Percentiles rank a stretch among this genome's conserved stretches.
These are phyloP conservation scores for Listronotus oregonensis DNA, from an alignment of 1,140 invertebrate species.

Conservation along the genomic window DNA sequence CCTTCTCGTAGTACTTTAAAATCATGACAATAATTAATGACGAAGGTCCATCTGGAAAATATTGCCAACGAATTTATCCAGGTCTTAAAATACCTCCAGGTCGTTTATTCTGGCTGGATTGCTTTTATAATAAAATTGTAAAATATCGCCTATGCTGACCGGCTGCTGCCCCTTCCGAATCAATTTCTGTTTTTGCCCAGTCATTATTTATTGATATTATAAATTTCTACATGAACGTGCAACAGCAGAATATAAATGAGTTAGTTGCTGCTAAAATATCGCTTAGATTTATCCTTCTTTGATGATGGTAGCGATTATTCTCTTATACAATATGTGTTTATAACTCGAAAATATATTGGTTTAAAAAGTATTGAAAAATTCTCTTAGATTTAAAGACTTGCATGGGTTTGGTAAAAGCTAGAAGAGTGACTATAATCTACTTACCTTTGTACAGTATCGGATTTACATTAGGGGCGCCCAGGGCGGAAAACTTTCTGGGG, in stretches of 20 bases:
- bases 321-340: too few relatives aligned
- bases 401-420: too few relatives aligned
- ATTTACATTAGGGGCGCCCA: too few relatives aligned
- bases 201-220: slow-evolving; percentile 50
- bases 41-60: slow-evolving; percentile 8
- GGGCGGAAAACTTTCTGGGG: too few relatives aligned
- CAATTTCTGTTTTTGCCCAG: slow-evolving; percentile 42
- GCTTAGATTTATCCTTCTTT: too few relatives aligned
- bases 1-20: background rate
- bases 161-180: slow-evolving; percentile 40
- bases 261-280: too few relatives aligned
- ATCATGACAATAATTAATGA: slow-evolving; percentile 4
- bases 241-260: slow-evolving; percentile 41
- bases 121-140: slow-evolving; percentile 33
- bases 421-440: too few relatives aligned
- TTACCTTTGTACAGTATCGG: too few relatives aligned
- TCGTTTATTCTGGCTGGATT: slow-evolving; percentile 5
- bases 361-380: too few relatives aligned
- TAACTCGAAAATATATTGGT: too few relatives aligned
- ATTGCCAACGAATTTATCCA: slow-evolving; percentile 11
- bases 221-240: slow-evolving; percentile 40
- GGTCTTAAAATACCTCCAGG: slow-evolving; percentile 14
- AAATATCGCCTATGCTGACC: slow-evolving; percentile 35
- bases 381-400: too few relatives aligned
- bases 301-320: too few relatives aligned